A percentile compares a stretch with the other conserved stretches of the same genome.
Conservation (phyloP, 2,888 invertebrate genomes). For the Neoscelio sp. region DNA sequence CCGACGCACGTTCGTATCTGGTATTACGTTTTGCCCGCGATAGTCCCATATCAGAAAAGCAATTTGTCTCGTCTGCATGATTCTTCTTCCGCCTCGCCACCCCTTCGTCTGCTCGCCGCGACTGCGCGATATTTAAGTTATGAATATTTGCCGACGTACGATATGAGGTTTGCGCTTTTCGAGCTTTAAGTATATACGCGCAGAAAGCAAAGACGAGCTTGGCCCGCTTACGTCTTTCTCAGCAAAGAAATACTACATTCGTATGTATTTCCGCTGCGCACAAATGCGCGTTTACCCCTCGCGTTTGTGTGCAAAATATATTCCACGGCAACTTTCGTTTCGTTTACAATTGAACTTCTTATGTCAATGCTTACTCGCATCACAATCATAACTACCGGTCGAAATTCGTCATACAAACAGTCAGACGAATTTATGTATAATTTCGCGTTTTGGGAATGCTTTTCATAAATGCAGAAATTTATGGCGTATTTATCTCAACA, state of each 20-base stretch:
- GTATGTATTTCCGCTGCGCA: conserved; percentile 36
- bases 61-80: conserved; percentile 67
- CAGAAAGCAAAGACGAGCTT: conserved; percentile 63
- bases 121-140: conserved; percentile 78
- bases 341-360: conserved; percentile 54
- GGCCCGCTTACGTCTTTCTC: conserved; percentile 66
- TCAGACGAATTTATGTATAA: not conserved
- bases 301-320: conserved; percentile 33
- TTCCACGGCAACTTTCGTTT: conserved; percentile 31
- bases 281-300: conserved; percentile 15
- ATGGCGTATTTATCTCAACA: too few species aligned
- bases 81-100: conserved; percentile 57
- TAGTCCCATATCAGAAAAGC: conserved; percentile 66
- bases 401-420: conserved; percentile 3
- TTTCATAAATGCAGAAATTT: too few species aligned
- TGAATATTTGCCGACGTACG: conserved; percentile 81
- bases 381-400: conserved; percentile 21
- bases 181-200: conserved; percentile 72
- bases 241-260: conserved; percentile 49
- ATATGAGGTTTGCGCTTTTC: conserved; percentile 81
- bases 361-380: conserved; percentile 26
- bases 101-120: conserved; percentile 59
- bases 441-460: too few species aligned
- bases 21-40: conserved; percentile 50
- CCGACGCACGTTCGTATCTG: conserved; percentile 23